Base-by-base conservation (phyloP, 2,888 invertebrate genomes). In the Coleophora flavipennella region DNA sequence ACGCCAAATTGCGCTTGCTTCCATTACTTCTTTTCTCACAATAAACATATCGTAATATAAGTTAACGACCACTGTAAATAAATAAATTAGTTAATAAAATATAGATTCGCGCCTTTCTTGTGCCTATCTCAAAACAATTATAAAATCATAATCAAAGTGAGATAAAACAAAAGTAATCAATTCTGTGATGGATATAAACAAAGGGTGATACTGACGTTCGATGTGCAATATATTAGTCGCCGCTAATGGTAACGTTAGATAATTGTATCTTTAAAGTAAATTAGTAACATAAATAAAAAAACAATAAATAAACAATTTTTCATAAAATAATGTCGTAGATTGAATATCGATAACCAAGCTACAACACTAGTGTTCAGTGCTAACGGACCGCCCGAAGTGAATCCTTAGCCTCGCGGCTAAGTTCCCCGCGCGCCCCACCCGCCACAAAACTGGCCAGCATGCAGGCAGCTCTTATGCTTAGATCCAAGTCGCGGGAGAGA, bases 401-500 rank as follows among this genome's bases (percentile, higher is more conserved):
- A 31, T 33, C 13, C 38, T 44, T 41, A 54, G 62, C 64, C 52
- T 43, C 43, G 48, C 57, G 60, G 62, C 67, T 55, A 66, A 57
- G 64, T 65, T 62, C 55, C 57, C 58, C 57, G 57, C 45, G 67
- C 57, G 13, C 66, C 48, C 53, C 46, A 36, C 66, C 63, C 67
- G 77, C 75, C 68, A 69, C 75, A 80, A 84, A 78, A 71, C 84
- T 84, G 85, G 90, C 89, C 88, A 90, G 91, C 75, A 94, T 94
- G 94, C 94, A 94, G 90, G 94, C 94, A 88, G 94, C 94, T 87
- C 90, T 94, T 88, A 92, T 94, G 89, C 90, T 94, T 87, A 91
- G 94, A 88, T 90, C 92, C 85, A 93, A 94, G 88, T 93, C 93
- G 88, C 91, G 93, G 87, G 91, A 93, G 85, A 90, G 90, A 85